phyloP scores from a whole-genome alignment of 2,888 invertebrate species.

The Synanthedon tipuliformis region DNA sequence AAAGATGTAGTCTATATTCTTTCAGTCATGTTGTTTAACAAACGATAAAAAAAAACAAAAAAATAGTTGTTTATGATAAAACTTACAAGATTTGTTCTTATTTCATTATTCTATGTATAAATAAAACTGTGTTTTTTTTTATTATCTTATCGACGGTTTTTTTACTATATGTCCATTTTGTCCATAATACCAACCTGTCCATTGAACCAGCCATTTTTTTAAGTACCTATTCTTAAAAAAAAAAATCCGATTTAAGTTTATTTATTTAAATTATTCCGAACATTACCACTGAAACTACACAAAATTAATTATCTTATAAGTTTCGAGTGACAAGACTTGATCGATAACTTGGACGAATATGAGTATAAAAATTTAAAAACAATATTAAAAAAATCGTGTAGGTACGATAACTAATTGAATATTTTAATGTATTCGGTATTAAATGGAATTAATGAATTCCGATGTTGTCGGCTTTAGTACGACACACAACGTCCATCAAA shows the following conservation, averaged over 20 bases:
- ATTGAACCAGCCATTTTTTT: too few species aligned
- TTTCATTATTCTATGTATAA: too few species aligned
- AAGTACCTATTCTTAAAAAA: too few species aligned
- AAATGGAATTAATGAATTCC: not conserved
- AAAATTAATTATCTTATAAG: constrained; percentile 28
- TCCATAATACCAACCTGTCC: too few species aligned
- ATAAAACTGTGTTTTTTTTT: too few species aligned
- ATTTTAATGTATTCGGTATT: not conserved
- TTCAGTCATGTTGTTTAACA: too few species aligned
- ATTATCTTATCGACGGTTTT: too few species aligned
- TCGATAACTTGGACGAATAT: not conserved
- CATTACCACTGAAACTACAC: constrained; percentile 5
- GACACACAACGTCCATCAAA: not conserved
- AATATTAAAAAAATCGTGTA: not conserved
- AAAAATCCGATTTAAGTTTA: not conserved
- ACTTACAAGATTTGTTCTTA: too few species aligned
- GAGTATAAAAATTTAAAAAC: not conserved
- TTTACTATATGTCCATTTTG: too few species aligned
- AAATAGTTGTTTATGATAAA: too few species aligned
- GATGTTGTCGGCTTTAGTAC: not conserved
- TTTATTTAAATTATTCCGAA: not conserved
- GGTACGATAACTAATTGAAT: not conserved
- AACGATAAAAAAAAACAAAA: too few species aligned
- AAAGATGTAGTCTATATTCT: too few species aligned
- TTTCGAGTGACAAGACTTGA: constrained; percentile 12